phyloP scores from a whole-genome alignment of 2,888 invertebrate species.

The Diaphora mendica region DNA sequence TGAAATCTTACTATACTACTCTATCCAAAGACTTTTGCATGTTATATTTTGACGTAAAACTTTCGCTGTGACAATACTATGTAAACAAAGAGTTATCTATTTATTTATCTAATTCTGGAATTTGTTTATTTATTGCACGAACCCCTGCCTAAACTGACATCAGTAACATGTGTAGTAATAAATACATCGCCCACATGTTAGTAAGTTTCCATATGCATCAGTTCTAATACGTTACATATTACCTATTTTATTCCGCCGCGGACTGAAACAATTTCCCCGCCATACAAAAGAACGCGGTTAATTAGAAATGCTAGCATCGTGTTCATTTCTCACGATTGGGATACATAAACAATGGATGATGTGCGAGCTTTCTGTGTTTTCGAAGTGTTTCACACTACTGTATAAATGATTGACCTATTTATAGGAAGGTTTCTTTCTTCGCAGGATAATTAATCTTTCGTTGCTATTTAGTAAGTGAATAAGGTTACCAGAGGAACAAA shows the following conservation, averaged over 20 bases:
- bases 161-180: not conserved
- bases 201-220: not conserved
- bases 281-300: not conserved
- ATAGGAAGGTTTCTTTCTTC: not conserved
- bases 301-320: not conserved
- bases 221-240: not conserved
- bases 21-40: no score
- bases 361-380: not conserved
- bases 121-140: not conserved
- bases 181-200: not conserved
- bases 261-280: not conserved
- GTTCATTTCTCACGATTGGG: not conserved
- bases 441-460: no score
- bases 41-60: no score
- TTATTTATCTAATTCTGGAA: not conserved
- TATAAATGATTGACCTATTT: not conserved
- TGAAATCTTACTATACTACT: no score
- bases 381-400: not conserved
- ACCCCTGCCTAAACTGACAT: not conserved
- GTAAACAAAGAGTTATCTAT: no score
- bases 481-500: no score
- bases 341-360: not conserved
- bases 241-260: not conserved
- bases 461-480: no score
- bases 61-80: no score